phyloP scores from a whole-genome alignment of 2,113 vertebrate species.

The Salvelinus alpinus region DNA sequence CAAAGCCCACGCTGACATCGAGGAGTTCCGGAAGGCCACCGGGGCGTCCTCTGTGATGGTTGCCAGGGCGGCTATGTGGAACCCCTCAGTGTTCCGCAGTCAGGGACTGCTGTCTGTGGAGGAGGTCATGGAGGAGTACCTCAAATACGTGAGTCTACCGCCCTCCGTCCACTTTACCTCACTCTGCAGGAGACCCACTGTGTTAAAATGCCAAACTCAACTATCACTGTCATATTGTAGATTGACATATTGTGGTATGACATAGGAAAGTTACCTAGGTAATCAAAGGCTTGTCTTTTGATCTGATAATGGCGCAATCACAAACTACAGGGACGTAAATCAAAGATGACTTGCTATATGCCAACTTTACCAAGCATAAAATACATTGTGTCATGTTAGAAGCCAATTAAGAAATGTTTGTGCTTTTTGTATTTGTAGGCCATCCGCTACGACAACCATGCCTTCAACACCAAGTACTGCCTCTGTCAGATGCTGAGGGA shows the following conservation, averaged over 20 bases:
- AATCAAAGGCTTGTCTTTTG: neutral
- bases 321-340: neutral
- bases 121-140: slow-evolving; percentile 87
- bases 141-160: slow-evolving; percentile 82
- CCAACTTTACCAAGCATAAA: neutral
- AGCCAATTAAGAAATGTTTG: no score
- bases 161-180: neutral
- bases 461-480: slow-evolving; percentile 97
- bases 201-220: neutral
- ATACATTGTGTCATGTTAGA: no score
- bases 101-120: slow-evolving; percentile 82
- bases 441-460: slow-evolving; percentile 87
- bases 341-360: neutral
- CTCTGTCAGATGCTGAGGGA: slow-evolving; percentile 96
- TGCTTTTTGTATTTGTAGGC: slow-evolving; percentile 8
- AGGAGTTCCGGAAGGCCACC: slow-evolving; percentile 78
- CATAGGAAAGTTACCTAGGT: neutral
- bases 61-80: slow-evolving; percentile 97
- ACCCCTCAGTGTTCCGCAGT: slow-evolving; percentile 86
- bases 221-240: neutral
- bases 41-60: slow-evolving; percentile 91
- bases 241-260: neutral
- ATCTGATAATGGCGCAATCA: neutral
- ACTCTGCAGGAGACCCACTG: neutral
- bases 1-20: slow-evolving; percentile 80